Base-by-base conservation (phyloP, 2,888 invertebrate genomes). In the Himalopsyche kuldschensis region DNA sequence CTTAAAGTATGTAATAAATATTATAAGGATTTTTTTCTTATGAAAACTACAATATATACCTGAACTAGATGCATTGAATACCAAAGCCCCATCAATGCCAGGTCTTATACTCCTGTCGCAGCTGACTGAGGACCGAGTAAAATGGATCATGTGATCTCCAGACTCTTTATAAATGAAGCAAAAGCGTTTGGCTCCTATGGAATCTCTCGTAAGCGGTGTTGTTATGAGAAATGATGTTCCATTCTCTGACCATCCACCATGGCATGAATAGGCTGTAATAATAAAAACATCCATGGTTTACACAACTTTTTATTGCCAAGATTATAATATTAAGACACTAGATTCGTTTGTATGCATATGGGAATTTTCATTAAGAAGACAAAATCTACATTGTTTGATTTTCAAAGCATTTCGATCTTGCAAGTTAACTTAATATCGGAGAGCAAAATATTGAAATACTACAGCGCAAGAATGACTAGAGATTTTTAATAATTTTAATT, bases 231-330 rank as follows among this genome's bases (percentile, higher is more conserved):
- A 97, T 89, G 96, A 95, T 81, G 96, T 96, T 86, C 95, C 96
- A 89, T 95, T 95, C 89, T 97, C 97, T 88, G 95, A 94, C 97
- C 97, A 97, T 76, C 95, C 94, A 79, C 97, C 97, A 90, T 97
- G 97, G 89, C 97, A 97, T 63, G 96, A 96, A 91, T 97, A 97
- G 84, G 96, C 97, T 97, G 91, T 24, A 90, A 90, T 69, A 0
- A 11, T 0, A 69, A 20, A 69, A 69, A 41, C 2, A 41, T 41
- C 2, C n/a, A n/a, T n/a, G n/a, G n/a, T n/a, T n/a, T n/a, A n/a
- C n/a, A n/a, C 4, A 6, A 35, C 6, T 35, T 35, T 5, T 35
- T 35, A 35, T 8, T 35, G 35, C 10, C 4, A 35, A 35, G 10
- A 35, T 35, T 10, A 10, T 35, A 35, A n/a, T n/a, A n/a, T n/a